Base-by-base conservation (phyloP, 1,140 invertebrate genomes). In the Drosophila rhopaloa region DNA sequence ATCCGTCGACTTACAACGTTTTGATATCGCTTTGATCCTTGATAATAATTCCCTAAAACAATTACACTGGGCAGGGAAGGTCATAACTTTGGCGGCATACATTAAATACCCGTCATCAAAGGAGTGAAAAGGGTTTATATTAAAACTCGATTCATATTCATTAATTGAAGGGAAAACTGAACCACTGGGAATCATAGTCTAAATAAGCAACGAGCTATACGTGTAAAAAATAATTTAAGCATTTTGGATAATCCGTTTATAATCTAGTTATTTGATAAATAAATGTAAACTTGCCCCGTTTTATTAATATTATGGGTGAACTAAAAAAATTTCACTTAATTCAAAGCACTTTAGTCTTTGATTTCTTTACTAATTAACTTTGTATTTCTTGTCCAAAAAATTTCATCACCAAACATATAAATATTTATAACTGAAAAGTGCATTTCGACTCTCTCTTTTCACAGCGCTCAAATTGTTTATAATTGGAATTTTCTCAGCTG, bases 401-500 rank as follows among this genome's bases (percentile, higher is more conserved):
- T 32, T 32, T 32, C 29, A 32, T 32, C 29, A 7, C 29, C 29
- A 32, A 32, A 11, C n/a, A 7, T 13, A 27, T 32, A 19, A 32
- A 24, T 19, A 60, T 62, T 59, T 32, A 59, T 57, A 32, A 27
- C 60, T 9, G 1, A 10, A 32, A 41, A 58, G 37, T 62, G 60
- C 35, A 59, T 59, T 41, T 48, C 16, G 1, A 47, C 41, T 16
- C 54, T 19, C 40, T 24, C 35, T 61, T 57, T 16, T 37, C 55
- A 62, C 57, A 16, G 56, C 40, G n/a, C 73, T 63, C 24, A 47
- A 70, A 60, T 55, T 76, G 73, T 76, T 80, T 75, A 75, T 55
- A 76, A 70, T 61, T 78, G 47, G 35, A 43, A 44, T 56, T 35
- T 13, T 29, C 29, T 48, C 55, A 57, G 37, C 41, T 55, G 53